phyloP scores from a whole-genome alignment of 2,888 invertebrate genomes.

The Ochropacha duplaris region DNA sequence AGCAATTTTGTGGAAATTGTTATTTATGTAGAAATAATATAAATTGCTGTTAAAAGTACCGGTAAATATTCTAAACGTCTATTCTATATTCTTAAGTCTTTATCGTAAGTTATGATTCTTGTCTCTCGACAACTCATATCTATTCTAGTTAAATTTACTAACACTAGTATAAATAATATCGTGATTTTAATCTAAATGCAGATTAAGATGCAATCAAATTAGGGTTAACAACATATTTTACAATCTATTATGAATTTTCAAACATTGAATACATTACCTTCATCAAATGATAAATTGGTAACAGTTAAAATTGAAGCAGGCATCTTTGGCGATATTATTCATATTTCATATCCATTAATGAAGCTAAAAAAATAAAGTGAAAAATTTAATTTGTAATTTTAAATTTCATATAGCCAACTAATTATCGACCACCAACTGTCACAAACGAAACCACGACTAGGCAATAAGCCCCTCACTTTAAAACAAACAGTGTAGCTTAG shows the following conservation, averaged over 20 bases:
- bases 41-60: too few species aligned
- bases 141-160: background rate
- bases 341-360: background rate
- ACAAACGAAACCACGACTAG: background rate
- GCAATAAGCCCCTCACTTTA: background rate
- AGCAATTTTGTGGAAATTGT: background rate
- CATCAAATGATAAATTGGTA: background rate
- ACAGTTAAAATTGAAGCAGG: background rate
- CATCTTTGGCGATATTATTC: background rate
- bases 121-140: background rate
- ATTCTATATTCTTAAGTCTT: background rate
- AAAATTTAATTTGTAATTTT: too few species aligned
- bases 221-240: background rate
- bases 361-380: background rate
- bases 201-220: background rate
- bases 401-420: background rate
- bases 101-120: background rate
- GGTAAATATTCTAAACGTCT: too few species aligned
- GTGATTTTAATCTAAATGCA: background rate
- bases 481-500: background rate
- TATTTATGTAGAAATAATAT: background rate
- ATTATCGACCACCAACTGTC: constrained; percentile 1
- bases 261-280: background rate
- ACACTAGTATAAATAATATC: background rate
- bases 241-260: background rate